Evolutionary conservation across 2,797 vertebrate species (phyloP), one percentile per base, ranked within the genome.

Genomic region (Macropodus opercularis): DNA sequence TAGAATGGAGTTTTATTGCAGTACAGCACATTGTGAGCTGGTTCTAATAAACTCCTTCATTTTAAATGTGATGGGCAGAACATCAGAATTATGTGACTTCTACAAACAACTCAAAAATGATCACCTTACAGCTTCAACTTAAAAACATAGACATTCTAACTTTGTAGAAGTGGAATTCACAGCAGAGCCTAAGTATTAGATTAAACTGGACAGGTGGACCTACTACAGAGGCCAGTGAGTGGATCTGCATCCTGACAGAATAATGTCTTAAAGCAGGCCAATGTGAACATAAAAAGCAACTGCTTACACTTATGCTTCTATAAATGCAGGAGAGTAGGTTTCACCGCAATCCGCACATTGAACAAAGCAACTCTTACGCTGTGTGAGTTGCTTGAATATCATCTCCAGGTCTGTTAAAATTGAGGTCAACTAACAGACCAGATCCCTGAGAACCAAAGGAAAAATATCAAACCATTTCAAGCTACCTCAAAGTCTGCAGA

Each of bases 401-500:
- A 32, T 44, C 47, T 67, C 34, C 27, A 55, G 59, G 27, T 23
- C 58, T 38, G 53, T 39, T 61, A 63, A 19, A 19, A 18, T 18
- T 14, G 14, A 19, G 14, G 52, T 21, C 42, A 35, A 49, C 15
- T 3, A n/a, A 35, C 34, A 55, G 26, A 63, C 21, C 15, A 18
- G 56, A 26, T 42, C 50, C 39, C 54, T 79, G 51, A 71, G 60
- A 53, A 47, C 32, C 41, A 57, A 53, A 41, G 21, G 26, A 19
- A 32, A 7, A 40, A 58, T 4, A 18, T 19, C 53, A 35, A 36
- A 51, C 63, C 15, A 19, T 21, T 46, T 0, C n/a, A 34, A 29
- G 55, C 57, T 70, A 79, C 39, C 72, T 60, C 17, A 14, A 32
- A 63, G 49, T 38, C 22, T 57, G 54, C 19, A 27, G n/a, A 38